Base-by-base conservation (phyloP, 2,888 invertebrate genomes). In the Epistrophella euchroma region DNA sequence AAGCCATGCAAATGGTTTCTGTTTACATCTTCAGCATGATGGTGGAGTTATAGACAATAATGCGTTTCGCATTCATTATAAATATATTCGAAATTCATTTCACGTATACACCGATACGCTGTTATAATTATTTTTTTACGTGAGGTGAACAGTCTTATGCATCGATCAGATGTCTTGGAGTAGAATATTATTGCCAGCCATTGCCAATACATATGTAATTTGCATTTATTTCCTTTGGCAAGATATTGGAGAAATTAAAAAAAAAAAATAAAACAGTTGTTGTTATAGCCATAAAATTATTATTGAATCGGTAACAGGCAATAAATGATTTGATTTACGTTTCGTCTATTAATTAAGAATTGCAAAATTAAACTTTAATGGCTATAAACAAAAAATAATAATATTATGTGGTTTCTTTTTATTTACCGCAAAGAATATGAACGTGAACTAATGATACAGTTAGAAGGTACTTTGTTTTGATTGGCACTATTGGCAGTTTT, bases 261-360 rank as follows among this genome's bases (percentile, higher is more conserved):
- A 45, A 50, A 68, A 17, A 32, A 68, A 17, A 15, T 1, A 47
- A 1, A 47, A 7, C 11, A 0, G 11, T 4, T 17, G 19, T 58
- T 13, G 37, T 4, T 17, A 35, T 58, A 19, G 37, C 35, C 58
- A 37, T 68, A 50, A 68, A 37, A 37, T 45, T 52, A 40, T 40
- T 58, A 32, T 68, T 68, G 60, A 60, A 74, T 55, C 52, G 25
- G 17, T 35, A 66, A 74, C 25, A 66, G 28, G 10, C 19, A 80
- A 35, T 55, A 75, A 70, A 47, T 45, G 62, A 66, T 60, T 80
- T 58, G 52, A 55, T 60, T 40, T 80, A 75, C 62, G 75, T 75
- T 62, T 70, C 28, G 52, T 37, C 75, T 70, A 75, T 80, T 80
- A 75, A 80, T 70, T 62, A 37, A 17, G 15, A 35, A 9, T 70